Conservation (phyloP, 2,113 vertebrate species). For the Bostrychus sinensis region DNA sequence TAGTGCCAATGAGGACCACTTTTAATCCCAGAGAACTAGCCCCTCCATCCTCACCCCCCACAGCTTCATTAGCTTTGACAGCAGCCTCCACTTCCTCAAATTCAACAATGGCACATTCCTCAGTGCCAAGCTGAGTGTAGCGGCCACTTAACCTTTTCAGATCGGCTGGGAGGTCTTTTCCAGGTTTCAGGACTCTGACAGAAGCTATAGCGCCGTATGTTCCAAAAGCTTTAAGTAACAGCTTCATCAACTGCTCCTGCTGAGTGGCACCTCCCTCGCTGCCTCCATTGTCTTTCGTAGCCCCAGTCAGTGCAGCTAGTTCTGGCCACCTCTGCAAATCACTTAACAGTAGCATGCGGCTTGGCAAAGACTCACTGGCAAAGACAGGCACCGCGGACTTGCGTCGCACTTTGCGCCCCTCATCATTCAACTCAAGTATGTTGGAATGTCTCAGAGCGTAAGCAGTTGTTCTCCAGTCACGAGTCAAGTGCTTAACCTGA, state of each 20-base stretch:
- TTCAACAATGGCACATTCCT: conserved; percentile 93
- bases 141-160: conserved; percentile 89
- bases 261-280: conserved; percentile 67
- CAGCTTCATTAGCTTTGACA: conserved; percentile 87
- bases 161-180: conserved; percentile 90
- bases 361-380: conserved; percentile 91
- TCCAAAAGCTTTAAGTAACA: conserved; percentile 92
- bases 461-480: conserved; percentile 96
- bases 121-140: conserved; percentile 87
- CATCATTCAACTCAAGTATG: conserved; percentile 89
- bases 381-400: conserved; percentile 88
- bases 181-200: conserved; percentile 90
- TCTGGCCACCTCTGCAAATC: conserved; percentile 86
- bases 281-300: conserved; percentile 64
- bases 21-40: conserved; percentile 79
- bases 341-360: conserved; percentile 92
- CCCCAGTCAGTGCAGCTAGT: conserved; percentile 71
- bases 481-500: conserved; percentile 95
- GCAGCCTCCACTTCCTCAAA: conserved; percentile 96
- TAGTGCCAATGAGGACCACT: conserved; percentile 90
- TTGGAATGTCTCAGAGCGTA: conserved; percentile 88
- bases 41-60: conserved; percentile 73
- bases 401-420: conserved; percentile 91
- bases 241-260: conserved; percentile 93
- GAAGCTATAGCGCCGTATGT: conserved; percentile 89